These are phyloP conservation scores for Chaitophorus viminalis DNA, from an alignment of 2,888 invertebrate genomes.

Conservation along the genomic window DNA sequence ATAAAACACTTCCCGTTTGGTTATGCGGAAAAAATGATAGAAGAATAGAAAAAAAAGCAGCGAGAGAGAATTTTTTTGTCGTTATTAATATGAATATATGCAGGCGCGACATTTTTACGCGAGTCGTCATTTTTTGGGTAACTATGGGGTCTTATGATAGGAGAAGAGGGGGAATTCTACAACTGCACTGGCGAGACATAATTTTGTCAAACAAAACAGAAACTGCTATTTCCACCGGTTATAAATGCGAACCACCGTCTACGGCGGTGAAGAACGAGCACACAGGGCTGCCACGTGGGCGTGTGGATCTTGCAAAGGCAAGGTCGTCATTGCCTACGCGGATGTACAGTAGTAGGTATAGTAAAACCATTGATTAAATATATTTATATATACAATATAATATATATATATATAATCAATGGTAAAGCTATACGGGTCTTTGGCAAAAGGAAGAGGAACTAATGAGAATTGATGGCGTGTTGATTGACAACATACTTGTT, in stretches of 20 bases:
- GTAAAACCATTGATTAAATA: no score
- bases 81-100: background rate
- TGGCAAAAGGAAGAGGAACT: background rate
- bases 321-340: slow-evolving; percentile 33
- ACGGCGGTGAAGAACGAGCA: no score
- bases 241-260: background rate
- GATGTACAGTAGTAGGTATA: background rate
- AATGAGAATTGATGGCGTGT: no score
- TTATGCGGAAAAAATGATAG: slow-evolving; percentile 9
- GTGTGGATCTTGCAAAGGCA: slow-evolving; percentile 25
- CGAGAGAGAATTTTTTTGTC: background rate
- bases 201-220: background rate
- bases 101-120: slow-evolving; percentile 9
- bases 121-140: slow-evolving; percentile 5
- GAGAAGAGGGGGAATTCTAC: background rate
- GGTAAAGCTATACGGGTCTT: no score
- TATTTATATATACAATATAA: no score
- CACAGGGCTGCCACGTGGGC: background rate
- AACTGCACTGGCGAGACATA: slow-evolving; percentile 10
- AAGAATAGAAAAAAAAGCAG: background rate
- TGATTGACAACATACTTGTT: no score
- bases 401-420: no score
- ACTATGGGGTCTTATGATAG: background rate
- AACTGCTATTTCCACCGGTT: background rate
- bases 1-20: background rate